Base-by-base conservation (phyloP, 2,888 invertebrate species). In the Protonemura montana region DNA sequence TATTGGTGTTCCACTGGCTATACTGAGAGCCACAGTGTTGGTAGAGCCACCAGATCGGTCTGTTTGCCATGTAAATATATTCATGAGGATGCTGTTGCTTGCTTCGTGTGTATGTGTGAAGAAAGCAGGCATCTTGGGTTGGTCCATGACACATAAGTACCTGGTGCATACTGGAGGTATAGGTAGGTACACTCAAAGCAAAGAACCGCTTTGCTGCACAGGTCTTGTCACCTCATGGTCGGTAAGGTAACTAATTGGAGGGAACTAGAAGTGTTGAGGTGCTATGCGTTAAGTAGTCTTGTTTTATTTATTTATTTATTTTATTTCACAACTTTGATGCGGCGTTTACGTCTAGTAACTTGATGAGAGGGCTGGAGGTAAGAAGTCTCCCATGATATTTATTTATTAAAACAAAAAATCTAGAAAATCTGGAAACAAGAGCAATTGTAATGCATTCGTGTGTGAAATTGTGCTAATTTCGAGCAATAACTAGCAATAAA, bases 31-130 rank as follows among this genome's bases (percentile, higher is more conserved):
- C 59, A 59, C 59, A 59, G 59, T 59, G 59, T 21, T 59, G 59
- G 59, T 59, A 59, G 2, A 59, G 16, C 59, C 59, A 13, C 59
- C 59, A 59, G 6, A 59, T 28, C 81, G 81, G 81, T 35, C 81
- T 84, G 76, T 84, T 84, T 84, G 28, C 59, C 29, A 84, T 84
- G 84, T 42, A 76, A 76, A 84, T 84, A 59, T 84, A 84, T 84
- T 84, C 84, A 84, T 84, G 84, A 84, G 84, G 78, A 59, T 59
- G 59, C 59, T 59, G 59, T 59, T 59, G 59, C 59, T 59, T 59
- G 59, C 59, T 59, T 21, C 59, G 59, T 28, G 78, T 26, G 78
- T 30, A 81, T 35, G 29, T 28, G 28, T 28, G 81, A 30, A 30
- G 29, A 28, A 30, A 81, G 81, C 30, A 81, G 30, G 81, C 28